phyloP scores from a whole-genome alignment of 2,797 vertebrate species.

The Anguilla pacifica region DNA sequence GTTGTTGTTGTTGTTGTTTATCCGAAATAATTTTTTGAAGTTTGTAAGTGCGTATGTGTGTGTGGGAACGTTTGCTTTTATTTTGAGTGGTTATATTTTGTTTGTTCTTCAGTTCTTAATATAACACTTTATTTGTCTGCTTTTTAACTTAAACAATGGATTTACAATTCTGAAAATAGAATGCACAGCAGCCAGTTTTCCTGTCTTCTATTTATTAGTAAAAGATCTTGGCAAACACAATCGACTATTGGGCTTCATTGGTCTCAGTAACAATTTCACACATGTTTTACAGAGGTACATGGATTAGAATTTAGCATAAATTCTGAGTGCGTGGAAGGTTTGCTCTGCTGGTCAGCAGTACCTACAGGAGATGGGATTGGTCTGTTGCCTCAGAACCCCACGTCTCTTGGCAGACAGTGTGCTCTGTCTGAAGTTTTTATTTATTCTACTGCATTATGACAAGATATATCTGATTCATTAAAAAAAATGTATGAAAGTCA shows the following conservation, averaged over 20 bases:
- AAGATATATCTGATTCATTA: constrained; percentile 44
- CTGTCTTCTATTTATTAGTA: constrained; percentile 69
- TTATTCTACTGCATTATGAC: constrained; percentile 43
- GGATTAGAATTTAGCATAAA: constrained; percentile 61
- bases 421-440: constrained; percentile 62
- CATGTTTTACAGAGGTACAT: constrained; percentile 59
- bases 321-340: not conserved
- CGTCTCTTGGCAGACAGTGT: constrained; percentile 50
- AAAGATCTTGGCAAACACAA: constrained; percentile 59
- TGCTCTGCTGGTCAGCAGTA: constrained; percentile 1
- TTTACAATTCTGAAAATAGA: constrained; percentile 61
- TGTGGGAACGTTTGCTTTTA: constrained; percentile 54
- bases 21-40: constrained; percentile 54
- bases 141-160: constrained; percentile 77
- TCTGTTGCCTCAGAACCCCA: constrained; percentile 55
- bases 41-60: constrained; percentile 55
- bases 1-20: constrained; percentile 53
- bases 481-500: constrained; percentile 40
- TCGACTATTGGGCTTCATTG: constrained; percentile 58
- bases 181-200: constrained; percentile 72
- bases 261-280: constrained; percentile 62
- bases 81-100: constrained; percentile 57
- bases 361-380: not conserved
- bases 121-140: constrained; percentile 73
- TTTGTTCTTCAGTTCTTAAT: constrained; percentile 60